Base-by-base conservation (phyloP, 2,113 vertebrate genomes). In the Martes martes region DNA sequence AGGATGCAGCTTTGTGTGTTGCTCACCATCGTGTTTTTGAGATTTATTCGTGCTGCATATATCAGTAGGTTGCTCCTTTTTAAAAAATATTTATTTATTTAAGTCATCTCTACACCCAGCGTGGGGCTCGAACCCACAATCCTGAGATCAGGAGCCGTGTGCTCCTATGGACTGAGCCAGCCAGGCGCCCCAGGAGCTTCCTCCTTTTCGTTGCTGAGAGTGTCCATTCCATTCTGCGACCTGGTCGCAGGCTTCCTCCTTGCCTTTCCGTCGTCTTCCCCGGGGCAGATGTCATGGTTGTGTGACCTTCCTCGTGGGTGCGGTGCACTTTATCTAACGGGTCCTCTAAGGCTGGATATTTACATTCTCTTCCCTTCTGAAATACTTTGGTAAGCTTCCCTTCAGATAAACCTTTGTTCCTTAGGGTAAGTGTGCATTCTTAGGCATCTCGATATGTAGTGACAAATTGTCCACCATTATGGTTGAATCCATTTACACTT, bases 251-350 rank as follows among this genome's bases (percentile, higher is more conserved):
- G 6, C 59, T 82, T 14, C 7, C 2, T 57, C 45, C 63, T 57
- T 6, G 15, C 74, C 81, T 6, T 31, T 8, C 33, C 18, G 31
- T 24, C 7, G 5, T 59, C 52, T 57, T 42, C 6, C n/a, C 63
- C 4, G 0, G 71, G 52, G 36, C 28, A 42, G 6, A 0, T 3
- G 28, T 36, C 33, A 47, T 33, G 24, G 16, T 18, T 18, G 1
- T 47, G 2, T 14, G 8, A 11, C 4, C 65, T 92, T 11, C 65
- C 67, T 52, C 42, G 0, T 2, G 50, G 14, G 28, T 8, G 23
- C 55, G 52, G 0, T 3, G 24, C 47, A 2, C 18, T 14, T 33
- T 10, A 7, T 31, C 47, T 42, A 16, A 13, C 1, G 14, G 24
- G 33, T 5, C 55, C 78, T 79, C 33, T 15, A 2, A 4, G 36